Evolutionary conservation across 2,888 invertebrate species (phyloP), one percentile per base, ranked within the genome.

Genomic region (Abscondita cerata): DNA sequence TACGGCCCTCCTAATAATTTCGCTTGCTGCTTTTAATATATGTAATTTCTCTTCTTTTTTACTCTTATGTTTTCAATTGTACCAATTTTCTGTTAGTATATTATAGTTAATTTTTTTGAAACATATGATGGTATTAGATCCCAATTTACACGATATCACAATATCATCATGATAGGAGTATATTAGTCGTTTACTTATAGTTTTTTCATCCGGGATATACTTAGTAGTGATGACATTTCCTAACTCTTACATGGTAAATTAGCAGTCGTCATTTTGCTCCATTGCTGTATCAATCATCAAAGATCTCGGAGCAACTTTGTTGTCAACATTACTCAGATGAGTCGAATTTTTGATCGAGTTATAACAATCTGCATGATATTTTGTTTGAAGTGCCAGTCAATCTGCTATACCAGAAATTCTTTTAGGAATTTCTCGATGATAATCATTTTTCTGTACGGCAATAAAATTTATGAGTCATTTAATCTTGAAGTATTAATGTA

Each of bases 141-240:
- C 44, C 15, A 44, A 44, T 16, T 44, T 44, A 44, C 44, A 18
- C n/a, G 44, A 44, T 11, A 44, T 16, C 15, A 44, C 18, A 3
- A 44, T 6, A 44, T 44, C 18, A 18, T 44, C 44, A 18, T 44
- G 16, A 18, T 44, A 44, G 18, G 9, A 2, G 8, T 13, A 5
- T 16, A 44, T 44, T 44, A 44, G n/a, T 15, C 18, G 18, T 1
- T 15, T 18, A 18, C 18, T 15, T 18, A 44, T 18, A 9, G 44
- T 44, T 44, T 44, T 44, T 16, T 44, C 44, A 44, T 44, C 44
- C 18, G 44, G 44, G 11, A 44, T 44, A 18, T 18, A 16, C 9
- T 44, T 18, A 15, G 44, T 16, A 11, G 44, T 44, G 5, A 8
- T 11, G 2, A 18, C n/a, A 44, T 16, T 44, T 44, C 15, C 18